These are phyloP conservation scores for Notodonta dromedarius DNA, from an alignment of 2,888 invertebrate species.

Conservation along the genomic window DNA sequence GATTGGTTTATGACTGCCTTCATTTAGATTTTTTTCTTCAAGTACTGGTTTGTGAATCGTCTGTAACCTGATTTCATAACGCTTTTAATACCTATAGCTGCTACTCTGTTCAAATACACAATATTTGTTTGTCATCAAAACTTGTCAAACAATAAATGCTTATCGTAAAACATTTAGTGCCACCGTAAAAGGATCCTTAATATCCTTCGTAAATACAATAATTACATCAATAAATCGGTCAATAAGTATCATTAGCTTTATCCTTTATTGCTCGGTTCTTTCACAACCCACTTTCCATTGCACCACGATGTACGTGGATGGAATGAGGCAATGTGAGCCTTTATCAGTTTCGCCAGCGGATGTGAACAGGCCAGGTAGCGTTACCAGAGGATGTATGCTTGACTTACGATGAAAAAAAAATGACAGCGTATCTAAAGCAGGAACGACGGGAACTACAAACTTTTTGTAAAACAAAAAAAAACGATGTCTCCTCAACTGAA, in stretches of 20 bases:
- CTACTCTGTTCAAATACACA: not conserved
- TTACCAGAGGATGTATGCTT: slow-evolving; percentile 33
- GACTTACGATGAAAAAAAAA: slow-evolving; percentile 27
- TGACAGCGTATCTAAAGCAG: slow-evolving; percentile 4
- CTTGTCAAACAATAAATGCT: not conserved
- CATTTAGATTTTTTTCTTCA: not conserved
- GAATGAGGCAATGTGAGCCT: slow-evolving; percentile 50
- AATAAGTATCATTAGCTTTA: slow-evolving; percentile 22
- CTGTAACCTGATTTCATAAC: not conserved
- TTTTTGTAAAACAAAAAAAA: not conserved
- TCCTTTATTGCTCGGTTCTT: slow-evolving; percentile 18
- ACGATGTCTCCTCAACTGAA: not conserved
- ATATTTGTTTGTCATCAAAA: not conserved
- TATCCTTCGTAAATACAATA: not conserved
- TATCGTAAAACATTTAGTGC: not conserved
- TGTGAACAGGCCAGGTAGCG: slow-evolving; percentile 35
- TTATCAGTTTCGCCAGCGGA: slow-evolving; percentile 64
- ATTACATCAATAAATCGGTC: slow-evolving; percentile 14
- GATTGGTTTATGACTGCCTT: not conserved
- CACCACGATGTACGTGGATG: slow-evolving; percentile 34
- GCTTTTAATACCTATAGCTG: not conserved
- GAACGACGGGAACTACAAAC: not conserved
- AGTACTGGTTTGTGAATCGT: not conserved
- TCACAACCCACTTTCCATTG: slow-evolving; percentile 35
- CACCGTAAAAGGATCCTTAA: not conserved